Evolutionary conservation across 2,797 vertebrate species (phyloP), one percentile per base, ranked within the genome.

Genomic region (Periophthalmus magnuspinnatus): DNA sequence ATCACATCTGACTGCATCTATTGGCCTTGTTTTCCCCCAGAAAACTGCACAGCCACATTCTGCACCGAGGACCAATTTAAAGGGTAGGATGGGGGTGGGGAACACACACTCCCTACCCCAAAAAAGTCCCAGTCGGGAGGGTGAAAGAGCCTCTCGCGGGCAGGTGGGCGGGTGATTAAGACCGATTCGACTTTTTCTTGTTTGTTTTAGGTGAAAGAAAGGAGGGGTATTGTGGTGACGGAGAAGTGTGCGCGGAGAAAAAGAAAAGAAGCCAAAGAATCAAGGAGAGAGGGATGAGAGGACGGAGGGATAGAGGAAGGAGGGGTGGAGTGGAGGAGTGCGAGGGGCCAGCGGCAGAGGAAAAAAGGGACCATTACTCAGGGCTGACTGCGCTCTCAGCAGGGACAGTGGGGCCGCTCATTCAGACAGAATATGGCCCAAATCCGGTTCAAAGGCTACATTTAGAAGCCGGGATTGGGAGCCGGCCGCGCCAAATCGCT

Each of bases 361-460:
- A 91, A 87, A 13, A 92, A 93, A 91, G 82, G 83, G 87, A 86
- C 81, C 57, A 89, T 93, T 93, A 92, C 90, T 90, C 89, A 89
- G 88, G 91, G 86, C 71, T 76, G 84, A 89, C 90, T 91, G 90
- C 84, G 79, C 79, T 79, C 86, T 90, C 87, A 84, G 82, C 68
- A 81, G 81, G 88, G 89, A 90, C 89, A 77, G 87, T 76, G 76
- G 63, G 69, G 79, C 83, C n/a, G 85, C 85, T 82, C 86, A 73
- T 84, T 87, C 84, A 81, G 70, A 79, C 79, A 81, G 84, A 87
- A 86, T 75, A 80, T 81, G 81, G 81, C 65, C 21, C 69, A 45
- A 72, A 81, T 64, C 62, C 2, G 36, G 79, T 84, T 89, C 85
- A 88, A 80, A 89, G 84, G 78, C 77, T 63, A 67, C 75, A 54